Base-by-base conservation (phyloP, 1,140 invertebrate species). In the Anthonomus grandis region DNA sequence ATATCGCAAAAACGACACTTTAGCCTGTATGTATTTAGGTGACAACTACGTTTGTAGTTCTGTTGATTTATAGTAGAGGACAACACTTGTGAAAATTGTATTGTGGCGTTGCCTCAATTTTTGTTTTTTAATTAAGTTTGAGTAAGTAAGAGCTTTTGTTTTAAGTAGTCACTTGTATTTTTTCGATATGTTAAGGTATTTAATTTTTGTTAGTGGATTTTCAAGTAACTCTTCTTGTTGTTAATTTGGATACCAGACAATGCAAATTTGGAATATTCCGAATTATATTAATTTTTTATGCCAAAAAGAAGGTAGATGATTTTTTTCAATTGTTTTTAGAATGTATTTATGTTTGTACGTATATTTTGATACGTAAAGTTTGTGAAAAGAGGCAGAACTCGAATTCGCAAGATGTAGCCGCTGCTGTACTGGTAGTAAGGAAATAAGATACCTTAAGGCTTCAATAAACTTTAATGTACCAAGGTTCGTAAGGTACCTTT, bases 211-310 rank as follows among this genome's bases (percentile, higher is more conserved):
- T 45, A 4, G 22, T 21, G 5, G 17, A 45, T 5, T 45, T 19
- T 24, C 5, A 13, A 6, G 42, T 45, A 24, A 21, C 17, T 4
- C 5, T 45, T 6, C 42, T 19, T 8, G 23, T 45, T 5, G 42
- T 4, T 45, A 5, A 45, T 45, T 45, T 45, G 23, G 18, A 45
- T 21, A 19, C 5, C 22, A 45, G 22, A 45, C 22, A 21, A 41
- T 41, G 38, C 38, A 41, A 45, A 45, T 45, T 45, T 45, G 42
- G 42, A 45, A 45, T 45, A 45, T 45, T 38, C 36, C 36, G 17
- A 38, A 5, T 5, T 38, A 38, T 38, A 38, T 38, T 38, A 12
- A 38, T 38, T 38, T n/a, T 38, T 38, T 6, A 38, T 17, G n/a
- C 4, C 36, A 38, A 4, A 38, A 38, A 4, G n/a, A 38, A 17